Evolutionary conservation across 2,113 vertebrate genomes (phyloP).

Genomic region (Coptodon bakossiorum): DNA sequence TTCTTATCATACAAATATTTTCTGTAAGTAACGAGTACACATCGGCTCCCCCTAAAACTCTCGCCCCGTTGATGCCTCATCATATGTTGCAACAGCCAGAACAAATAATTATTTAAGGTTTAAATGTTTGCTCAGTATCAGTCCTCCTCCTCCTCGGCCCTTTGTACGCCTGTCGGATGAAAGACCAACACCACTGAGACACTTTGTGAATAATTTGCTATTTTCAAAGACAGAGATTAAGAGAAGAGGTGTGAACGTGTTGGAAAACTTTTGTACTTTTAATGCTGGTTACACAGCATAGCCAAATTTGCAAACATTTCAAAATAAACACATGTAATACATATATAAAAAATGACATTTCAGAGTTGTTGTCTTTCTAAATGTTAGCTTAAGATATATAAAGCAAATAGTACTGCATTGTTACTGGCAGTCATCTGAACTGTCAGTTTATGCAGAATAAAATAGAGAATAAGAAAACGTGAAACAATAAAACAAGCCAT

Average conservation of each 20-base stretch:
- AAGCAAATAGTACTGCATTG: background rate
- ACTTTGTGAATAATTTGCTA: background rate
- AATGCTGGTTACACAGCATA: background rate
- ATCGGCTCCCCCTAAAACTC: background rate
- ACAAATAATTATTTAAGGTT: background rate
- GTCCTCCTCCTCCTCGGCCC: background rate
- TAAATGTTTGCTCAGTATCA: slow-evolving; percentile 4
- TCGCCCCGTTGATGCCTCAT: background rate
- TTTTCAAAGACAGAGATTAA: background rate
- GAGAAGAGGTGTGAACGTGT: background rate
- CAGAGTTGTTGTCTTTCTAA: background rate
- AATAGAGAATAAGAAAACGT: background rate
- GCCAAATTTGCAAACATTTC: background rate
- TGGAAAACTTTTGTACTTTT: background rate
- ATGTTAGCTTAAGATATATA: background rate
- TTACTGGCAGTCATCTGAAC: background rate
- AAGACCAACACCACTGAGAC: background rate
- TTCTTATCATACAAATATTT: background rate
- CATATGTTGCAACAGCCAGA: background rate
- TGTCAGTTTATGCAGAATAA: background rate
- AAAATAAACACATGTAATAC: background rate
- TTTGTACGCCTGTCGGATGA: background rate
- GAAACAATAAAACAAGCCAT: background rate
- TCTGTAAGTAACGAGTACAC: background rate
- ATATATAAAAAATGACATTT: background rate